phyloP scores from a whole-genome alignment of 1,140 invertebrate genomes.

The Pogonus chalceus region DNA sequence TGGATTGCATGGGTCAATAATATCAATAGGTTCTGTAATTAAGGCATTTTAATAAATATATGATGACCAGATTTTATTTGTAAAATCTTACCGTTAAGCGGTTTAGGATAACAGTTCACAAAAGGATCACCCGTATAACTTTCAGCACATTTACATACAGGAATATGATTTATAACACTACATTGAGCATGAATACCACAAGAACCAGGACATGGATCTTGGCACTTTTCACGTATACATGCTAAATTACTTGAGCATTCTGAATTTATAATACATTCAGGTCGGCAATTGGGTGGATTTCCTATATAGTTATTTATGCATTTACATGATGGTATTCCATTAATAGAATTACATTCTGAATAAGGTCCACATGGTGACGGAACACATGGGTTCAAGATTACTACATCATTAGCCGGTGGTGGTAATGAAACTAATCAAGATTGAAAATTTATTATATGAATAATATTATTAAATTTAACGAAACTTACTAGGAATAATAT shows the following conservation, averaged over 20 bases:
- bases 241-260: constrained; percentile 52
- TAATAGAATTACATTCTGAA: constrained; percentile 51
- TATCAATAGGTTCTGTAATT: constrained; percentile 26
- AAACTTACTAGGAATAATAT: constrained; percentile 45
- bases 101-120: constrained; percentile 44
- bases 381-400: constrained; percentile 35
- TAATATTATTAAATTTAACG: constrained; percentile 11
- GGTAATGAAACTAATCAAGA: constrained; percentile 32
- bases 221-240: constrained; percentile 55
- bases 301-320: constrained; percentile 55
- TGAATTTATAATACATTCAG: constrained; percentile 56
- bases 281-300: constrained; percentile 58
- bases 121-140: constrained; percentile 64
- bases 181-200: constrained; percentile 57
- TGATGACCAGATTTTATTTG: constrained; percentile 32
- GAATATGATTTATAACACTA: constrained; percentile 50
- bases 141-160: constrained; percentile 53
- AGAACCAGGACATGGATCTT: constrained; percentile 62
- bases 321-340: constrained; percentile 49
- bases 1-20: constrained; percentile 49
- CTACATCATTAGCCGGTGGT: background rate
- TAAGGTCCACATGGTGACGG: constrained; percentile 63
- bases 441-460: constrained; percentile 49
- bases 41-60: constrained; percentile 19
- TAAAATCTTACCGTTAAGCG: constrained; percentile 20